Base-by-base conservation (phyloP, 2,888 invertebrate species). In the Megalurothrips usitatus region DNA sequence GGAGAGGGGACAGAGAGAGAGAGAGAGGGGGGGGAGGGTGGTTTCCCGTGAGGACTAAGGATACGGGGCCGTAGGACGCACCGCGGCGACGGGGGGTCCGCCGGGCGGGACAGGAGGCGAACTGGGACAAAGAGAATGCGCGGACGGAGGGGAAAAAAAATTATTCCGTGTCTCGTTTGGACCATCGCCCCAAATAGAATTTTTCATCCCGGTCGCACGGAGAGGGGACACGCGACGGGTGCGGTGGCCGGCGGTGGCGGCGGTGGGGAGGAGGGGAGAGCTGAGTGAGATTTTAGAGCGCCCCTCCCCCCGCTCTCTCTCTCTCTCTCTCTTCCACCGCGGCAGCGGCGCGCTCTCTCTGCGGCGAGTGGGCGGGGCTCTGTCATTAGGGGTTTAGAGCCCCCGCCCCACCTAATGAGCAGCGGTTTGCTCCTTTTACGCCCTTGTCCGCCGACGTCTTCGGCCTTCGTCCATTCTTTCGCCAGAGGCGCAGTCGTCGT, bases 121-220 rank as follows among this genome's bases (percentile, higher is more conserved):
- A n/a, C 14, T 17, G 58, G 17, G 58, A 43, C 6, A 43, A 43
- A 43, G 34, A 6, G 34, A 43, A 43, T 43, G 34, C n/a, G n/a
- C 52, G 14, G 52, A 52, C 14, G 14, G 17, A 12, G 52, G 52
- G 52, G 52, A 52, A 58, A 58, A 75, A 75, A 75, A 75, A 75
- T 75, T 75, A 75, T 75, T 75, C 68, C 68, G 12, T 75, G 68
- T 26, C 68, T 23, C 68, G 23, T 23, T n/a, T 75, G 68, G 23
- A 23, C 68, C 68, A 26, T 75, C 68, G 23, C 68, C 68, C 68
- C 68, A 75, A 75, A 75, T 75, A 75, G 68, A 75, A 75, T 75
- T 23, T 75, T 75, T 75, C 23, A 75, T 23, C 23, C 68, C 34
- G n/a, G 68, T 75, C 68, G 58, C 58, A 17, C 17, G 17, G 58